Base-by-base conservation (phyloP, 2,888 invertebrate genomes). In the Mimas tiliae region DNA sequence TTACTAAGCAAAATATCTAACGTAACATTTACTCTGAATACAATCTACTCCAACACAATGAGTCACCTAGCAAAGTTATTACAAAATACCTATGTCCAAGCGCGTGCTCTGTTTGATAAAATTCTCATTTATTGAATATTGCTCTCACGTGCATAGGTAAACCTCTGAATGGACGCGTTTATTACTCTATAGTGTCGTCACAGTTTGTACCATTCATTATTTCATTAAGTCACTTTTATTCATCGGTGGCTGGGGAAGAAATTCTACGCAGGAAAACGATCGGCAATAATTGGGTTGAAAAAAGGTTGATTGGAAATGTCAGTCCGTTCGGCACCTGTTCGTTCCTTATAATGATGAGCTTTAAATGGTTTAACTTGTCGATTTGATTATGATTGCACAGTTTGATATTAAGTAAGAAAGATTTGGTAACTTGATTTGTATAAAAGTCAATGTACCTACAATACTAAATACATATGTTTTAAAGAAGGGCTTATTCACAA, bases 161-260 rank as follows among this genome's bases (percentile, higher is more conserved):
- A 77, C 68, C 68, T 70, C 27, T 19, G 12, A 42, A 42, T 42
- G 42, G 42, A 1, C 19, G 19, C 16, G 53, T 38, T 58, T 42
- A 58, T 19, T 58, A 55, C 19, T 19, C 50, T 38, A 19, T 12
- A 16, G 58, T 52, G 52, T 33, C 12, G 42, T 58, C 38, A 19
- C 42, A 42, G 19, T 19, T 52, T 16, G 58, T 42, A 58, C 58
- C 76, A 74, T 76, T 79, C 79, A 82, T 88, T 86, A 88, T 87
- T 87, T 85, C 78, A 88, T 87, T 87, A 85, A 75, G 78, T 80
- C 75, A 74, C 77, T 84, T 87, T 85, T 85, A 84, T 87, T 83
- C 79, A 76, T 78, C 75, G 77, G 70, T 72, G 73, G 74, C 71
- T 70, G 74, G 76, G 76, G 73, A 76, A 72, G 62, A 70, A 65